Conservation (phyloP, 1,140 invertebrate genomes). For the Chironomus tepperi region DNA sequence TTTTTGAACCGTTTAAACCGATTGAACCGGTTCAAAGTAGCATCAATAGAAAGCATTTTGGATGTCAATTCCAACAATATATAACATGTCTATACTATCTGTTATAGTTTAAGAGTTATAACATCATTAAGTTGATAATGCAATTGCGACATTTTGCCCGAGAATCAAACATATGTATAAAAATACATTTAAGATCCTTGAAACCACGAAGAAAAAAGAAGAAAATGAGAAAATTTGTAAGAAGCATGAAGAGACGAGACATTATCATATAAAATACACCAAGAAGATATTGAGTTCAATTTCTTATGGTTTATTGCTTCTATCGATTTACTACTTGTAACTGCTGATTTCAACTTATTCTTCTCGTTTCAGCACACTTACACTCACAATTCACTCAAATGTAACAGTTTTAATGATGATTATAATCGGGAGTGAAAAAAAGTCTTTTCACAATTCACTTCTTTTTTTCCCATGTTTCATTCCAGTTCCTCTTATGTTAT, state of each 20-base stretch:
- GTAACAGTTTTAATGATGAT: constrained; percentile 2
- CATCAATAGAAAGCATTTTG: too few species aligned
- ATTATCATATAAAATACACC: not conserved
- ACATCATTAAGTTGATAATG: too few species aligned
- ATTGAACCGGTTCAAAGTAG: too few species aligned
- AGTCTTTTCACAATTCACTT: too few species aligned
- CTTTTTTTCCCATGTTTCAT: too few species aligned
- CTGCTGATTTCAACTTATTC: not conserved
- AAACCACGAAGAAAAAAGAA: not conserved
- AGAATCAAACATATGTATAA: too few species aligned
- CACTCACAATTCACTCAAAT: not conserved
- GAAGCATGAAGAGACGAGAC: not conserved
- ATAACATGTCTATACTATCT: too few species aligned
- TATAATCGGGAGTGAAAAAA: not conserved
- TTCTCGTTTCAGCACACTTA: not conserved
- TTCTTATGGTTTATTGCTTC: not conserved
- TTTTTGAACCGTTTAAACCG: too few species aligned
- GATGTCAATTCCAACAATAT: too few species aligned
- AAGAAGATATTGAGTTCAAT: not conserved
- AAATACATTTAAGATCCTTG: not conserved
- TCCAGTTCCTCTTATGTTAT: too few species aligned
- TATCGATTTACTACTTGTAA: constrained; percentile 2
- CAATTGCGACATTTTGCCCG: too few species aligned
- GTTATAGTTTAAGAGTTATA: too few species aligned
- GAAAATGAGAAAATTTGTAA: not conserved